Base-by-base conservation (phyloP, 2,797 vertebrate species). In the Knipowitschia caucasica region DNA sequence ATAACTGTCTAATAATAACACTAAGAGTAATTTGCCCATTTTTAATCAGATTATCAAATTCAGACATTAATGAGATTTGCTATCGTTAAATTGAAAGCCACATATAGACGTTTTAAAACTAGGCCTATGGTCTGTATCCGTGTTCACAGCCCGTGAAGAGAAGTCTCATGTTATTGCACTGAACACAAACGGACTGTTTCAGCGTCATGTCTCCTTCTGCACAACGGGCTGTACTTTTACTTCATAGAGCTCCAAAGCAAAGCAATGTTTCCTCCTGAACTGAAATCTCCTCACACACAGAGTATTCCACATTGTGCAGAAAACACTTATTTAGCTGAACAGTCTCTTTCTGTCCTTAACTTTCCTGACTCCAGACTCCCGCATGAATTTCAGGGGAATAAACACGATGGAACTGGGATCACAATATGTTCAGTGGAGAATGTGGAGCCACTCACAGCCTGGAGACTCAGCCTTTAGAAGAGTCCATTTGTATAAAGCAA, bases 221-320 rank as follows among this genome's bases (percentile, higher is more conserved):
- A n/a, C n/a, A n/a, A n/a, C 66, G 23, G 56, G 71, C 55, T 69
- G 56, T 39, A 21, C 10, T 30, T 30, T 29, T 39, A 63, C 59
- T 20, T 33, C 64, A 56, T 69, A 65, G 62, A 62, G 71, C 55
- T 56, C 59, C 12, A 59, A 62, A 45, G 56, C 67, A 74, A 77
- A 78, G 75, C 75, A 79, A 78, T 67, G 63, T 34, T 44, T 34
- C 59, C 59, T 72, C 78, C 78, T 73, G 78, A n/a, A n/a, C 53
- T 53, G 54, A 73, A 58, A 64, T 45, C 33, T 56, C 56, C 52
- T 62, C 47, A 47, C 50, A 56, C 56, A 57, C 67, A 60, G 50
- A 38, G 7, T 6, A 40, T 53, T 52, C 51, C 53, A 55, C 63
- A 69, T 78, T 64, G 18, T 43, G 56, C 47, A 59, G 62, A 60